These are phyloP conservation scores for Lithobates pipiens DNA, from an alignment of 2,797 vertebrate genomes.

Conservation along the genomic window DNA sequence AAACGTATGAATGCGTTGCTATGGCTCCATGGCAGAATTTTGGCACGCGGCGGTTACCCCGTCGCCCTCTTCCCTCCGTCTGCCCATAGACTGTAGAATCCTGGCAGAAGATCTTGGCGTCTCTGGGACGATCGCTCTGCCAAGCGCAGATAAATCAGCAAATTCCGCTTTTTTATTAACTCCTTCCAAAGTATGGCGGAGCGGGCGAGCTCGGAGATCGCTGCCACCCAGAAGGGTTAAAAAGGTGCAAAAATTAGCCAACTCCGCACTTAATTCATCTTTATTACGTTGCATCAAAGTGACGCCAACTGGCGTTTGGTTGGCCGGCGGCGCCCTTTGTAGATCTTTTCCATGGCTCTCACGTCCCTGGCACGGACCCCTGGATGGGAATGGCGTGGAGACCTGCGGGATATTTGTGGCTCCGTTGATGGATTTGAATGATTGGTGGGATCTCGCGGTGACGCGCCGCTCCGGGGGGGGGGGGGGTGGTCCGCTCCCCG, in stretches of 20 bases:
- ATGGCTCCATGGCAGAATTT: not conserved
- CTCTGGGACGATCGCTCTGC: not conserved
- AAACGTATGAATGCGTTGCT: not conserved
- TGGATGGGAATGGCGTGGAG: not conserved
- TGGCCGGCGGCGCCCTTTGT: not conserved
- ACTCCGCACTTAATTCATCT: not conserved
- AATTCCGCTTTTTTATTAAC: constrained; percentile 45
- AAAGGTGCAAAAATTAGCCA: not conserved
- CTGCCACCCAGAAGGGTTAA: constrained; percentile 27
- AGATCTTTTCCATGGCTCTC: constrained; percentile 32
- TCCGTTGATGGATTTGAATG: not conserved
- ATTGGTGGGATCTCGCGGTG: constrained; percentile 5
- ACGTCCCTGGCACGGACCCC: not conserved
- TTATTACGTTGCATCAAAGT: constrained; percentile 10
- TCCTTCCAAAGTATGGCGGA: constrained; percentile 7
- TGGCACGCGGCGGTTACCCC: not conserved
- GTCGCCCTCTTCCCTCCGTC: not conserved
- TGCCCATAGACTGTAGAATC: not conserved
- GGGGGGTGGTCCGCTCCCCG: not conserved
- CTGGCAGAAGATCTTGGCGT: constrained; percentile 32
- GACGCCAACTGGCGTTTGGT: constrained; percentile 6
- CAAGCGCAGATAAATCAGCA: constrained; percentile 35
- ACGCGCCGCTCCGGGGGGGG: not conserved
- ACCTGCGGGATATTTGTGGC: constrained; percentile 4
- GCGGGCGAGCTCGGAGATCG: not conserved